Percentiles rank a stretch among this genome's conserved stretches.
These are phyloP conservation scores for Drosophila ohnishii DNA, from an alignment of 1,140 invertebrate genomes.

Conservation along the genomic window DNA sequence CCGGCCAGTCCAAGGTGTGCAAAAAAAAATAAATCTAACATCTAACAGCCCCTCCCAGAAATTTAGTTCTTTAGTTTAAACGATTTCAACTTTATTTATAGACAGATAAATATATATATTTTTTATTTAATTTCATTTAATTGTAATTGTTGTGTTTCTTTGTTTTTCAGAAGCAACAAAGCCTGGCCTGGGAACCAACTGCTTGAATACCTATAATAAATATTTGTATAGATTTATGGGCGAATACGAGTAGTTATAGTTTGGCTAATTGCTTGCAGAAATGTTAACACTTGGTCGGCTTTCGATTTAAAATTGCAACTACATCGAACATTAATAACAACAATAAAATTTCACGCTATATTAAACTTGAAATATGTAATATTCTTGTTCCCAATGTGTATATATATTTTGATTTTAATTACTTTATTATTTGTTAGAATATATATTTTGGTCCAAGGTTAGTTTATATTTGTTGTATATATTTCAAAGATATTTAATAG, in stretches of 20 bases:
- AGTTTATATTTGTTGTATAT: not conserved
- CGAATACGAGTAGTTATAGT: conserved; percentile 35
- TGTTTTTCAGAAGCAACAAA: conserved; percentile 41
- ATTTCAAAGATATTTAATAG: not conserved
- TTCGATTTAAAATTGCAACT: conserved; percentile 37
- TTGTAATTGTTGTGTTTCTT: conserved; percentile 29
- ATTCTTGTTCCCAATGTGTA: conserved; percentile 27
- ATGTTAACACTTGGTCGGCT: conserved; percentile 53
- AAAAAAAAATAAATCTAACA: not conserved
- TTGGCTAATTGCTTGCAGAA: conserved; percentile 49
- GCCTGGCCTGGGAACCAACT: conserved; percentile 62
- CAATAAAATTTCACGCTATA: conserved; percentile 49
- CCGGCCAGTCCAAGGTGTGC: conserved; percentile 11
- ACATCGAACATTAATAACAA: conserved; percentile 35
- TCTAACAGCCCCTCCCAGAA: conserved; percentile 24
- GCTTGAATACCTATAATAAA: conserved; percentile 29
- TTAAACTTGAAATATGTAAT: conserved; percentile 31
- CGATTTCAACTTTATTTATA: conserved; percentile 60
- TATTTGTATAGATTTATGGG: conserved; percentile 23
- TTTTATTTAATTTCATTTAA: not conserved
- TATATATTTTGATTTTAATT: conserved; percentile 22
- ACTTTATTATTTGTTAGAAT: conserved; percentile 8
- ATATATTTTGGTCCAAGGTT: conserved; percentile 45
- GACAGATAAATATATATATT: conserved; percentile 29
- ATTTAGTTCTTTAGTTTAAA: conserved; percentile 33